phyloP scores from a whole-genome alignment of 2,113 vertebrate genomes.

The Ginglymostoma cirratum region DNA sequence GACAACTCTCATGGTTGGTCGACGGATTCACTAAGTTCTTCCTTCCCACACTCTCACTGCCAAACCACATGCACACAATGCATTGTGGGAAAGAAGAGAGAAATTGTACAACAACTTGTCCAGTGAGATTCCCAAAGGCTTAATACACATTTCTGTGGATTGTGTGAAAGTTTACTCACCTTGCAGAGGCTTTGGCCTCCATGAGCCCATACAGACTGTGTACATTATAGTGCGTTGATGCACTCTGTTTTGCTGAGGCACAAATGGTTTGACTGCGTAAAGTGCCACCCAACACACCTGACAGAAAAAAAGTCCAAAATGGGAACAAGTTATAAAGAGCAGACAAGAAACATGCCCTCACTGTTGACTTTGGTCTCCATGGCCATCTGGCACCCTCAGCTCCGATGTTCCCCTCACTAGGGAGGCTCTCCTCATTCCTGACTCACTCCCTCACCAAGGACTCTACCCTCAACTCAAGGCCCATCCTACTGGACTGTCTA shows the following conservation, averaged over 20 bases:
- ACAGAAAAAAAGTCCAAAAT: neutral
- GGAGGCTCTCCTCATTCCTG: neutral
- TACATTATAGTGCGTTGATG: constrained; percentile 60
- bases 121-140: neutral
- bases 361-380: neutral
- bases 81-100: too few species aligned
- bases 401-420: neutral
- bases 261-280: constrained; percentile 58
- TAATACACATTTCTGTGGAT: neutral
- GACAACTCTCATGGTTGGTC: too few species aligned
- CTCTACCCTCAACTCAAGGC: too few species aligned
- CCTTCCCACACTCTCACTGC: too few species aligned
- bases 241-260: constrained; percentile 55
- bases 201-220: constrained; percentile 67
- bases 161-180: constrained; percentile 46
- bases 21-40: too few species aligned
- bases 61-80: too few species aligned
- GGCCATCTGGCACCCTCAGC: too few species aligned
- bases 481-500: too few species aligned
- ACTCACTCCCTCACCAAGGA: neutral
- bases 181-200: constrained; percentile 63
- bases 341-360: neutral
- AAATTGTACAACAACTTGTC: too few species aligned
- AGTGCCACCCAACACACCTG: constrained; percentile 54
- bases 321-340: neutral